Percentiles rank a stretch among this genome's conserved stretches.
Conservation (phyloP, 1,140 invertebrate genomes). For the Dreissena polymorpha region DNA sequence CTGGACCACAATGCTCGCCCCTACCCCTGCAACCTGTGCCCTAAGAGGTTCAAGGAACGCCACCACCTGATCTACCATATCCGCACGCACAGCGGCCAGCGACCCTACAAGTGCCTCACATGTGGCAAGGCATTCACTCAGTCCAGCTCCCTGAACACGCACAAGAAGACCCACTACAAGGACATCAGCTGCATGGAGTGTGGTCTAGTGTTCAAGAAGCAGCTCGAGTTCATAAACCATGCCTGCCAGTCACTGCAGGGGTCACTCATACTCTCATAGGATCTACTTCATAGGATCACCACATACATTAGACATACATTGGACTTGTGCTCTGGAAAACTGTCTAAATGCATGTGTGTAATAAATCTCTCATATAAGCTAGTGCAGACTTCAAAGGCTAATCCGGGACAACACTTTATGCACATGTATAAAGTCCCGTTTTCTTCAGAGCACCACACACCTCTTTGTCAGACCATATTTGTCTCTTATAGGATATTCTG, state of each 20-base stretch:
- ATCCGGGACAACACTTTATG: no score
- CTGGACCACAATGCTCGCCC: conserved; percentile 28
- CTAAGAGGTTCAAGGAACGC: conserved; percentile 44
- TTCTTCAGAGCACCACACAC: no score
- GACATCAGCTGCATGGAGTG: conserved; percentile 27
- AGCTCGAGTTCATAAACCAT: conserved; percentile 15
- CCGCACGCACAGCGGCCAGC: conserved; percentile 42
- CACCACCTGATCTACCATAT: conserved; percentile 48
- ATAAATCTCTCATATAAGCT: no score
- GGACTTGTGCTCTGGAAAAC: no score
- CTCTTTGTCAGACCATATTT: no score
- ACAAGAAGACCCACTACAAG: conserved; percentile 43
- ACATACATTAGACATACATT: no score
- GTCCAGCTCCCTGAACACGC: conserved; percentile 50
- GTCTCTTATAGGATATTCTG: no score
- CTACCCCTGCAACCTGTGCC: conserved; percentile 42
- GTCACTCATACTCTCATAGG: not conserved
- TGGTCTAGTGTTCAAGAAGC: conserved; percentile 28
- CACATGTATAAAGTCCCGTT: no score
- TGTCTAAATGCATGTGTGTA: no score
- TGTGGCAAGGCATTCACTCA: conserved; percentile 43
- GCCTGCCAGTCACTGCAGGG: not conserved
- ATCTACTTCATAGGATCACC: no score
- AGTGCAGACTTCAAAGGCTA: no score
- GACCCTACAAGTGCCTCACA: conserved; percentile 36